Percentiles rank a stretch among this genome's conserved stretches.
Conservation (phyloP, 2,888 invertebrate species). For the Lepidochitona cinerea region DNA sequence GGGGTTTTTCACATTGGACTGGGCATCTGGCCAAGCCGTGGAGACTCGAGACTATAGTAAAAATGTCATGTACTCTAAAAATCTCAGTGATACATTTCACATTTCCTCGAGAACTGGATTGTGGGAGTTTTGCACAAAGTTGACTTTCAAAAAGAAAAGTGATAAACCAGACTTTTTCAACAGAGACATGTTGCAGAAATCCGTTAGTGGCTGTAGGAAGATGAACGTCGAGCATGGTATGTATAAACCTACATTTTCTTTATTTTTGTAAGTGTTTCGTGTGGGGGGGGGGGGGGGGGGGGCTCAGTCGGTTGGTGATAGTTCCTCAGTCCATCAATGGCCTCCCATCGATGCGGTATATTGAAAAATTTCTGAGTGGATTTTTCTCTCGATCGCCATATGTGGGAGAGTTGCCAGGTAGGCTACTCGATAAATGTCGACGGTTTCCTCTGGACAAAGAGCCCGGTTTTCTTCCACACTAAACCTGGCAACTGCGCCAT, state of each 20-base stretch:
- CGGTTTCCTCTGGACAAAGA: too few relatives aligned
- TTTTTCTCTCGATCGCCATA: too few relatives aligned
- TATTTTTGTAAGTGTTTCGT: background rate
- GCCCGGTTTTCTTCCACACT: too few relatives aligned
- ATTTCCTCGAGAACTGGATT: background rate
- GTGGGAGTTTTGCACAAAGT: background rate
- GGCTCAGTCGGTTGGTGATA: background rate
- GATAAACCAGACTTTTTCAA: background rate
- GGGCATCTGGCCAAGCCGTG: background rate
- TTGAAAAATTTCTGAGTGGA: too few relatives aligned
- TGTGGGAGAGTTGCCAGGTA: too few relatives aligned
- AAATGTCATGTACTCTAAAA: background rate
- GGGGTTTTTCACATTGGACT: background rate
- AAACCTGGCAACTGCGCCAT: too few relatives aligned
- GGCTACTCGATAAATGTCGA: too few relatives aligned
- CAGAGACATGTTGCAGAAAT: background rate
- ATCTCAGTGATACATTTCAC: background rate
- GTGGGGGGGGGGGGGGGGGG: background rate
- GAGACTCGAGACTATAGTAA: background rate
- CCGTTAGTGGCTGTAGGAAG: background rate
- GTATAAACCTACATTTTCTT: background rate
- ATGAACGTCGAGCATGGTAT: background rate
- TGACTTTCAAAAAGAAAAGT: background rate
- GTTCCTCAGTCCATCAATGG: too few relatives aligned
- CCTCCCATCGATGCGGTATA: too few relatives aligned